phyloP scores from a whole-genome alignment of 53 echinoderm and acorn worm species.

The Mesocentrotus franciscanus region DNA sequence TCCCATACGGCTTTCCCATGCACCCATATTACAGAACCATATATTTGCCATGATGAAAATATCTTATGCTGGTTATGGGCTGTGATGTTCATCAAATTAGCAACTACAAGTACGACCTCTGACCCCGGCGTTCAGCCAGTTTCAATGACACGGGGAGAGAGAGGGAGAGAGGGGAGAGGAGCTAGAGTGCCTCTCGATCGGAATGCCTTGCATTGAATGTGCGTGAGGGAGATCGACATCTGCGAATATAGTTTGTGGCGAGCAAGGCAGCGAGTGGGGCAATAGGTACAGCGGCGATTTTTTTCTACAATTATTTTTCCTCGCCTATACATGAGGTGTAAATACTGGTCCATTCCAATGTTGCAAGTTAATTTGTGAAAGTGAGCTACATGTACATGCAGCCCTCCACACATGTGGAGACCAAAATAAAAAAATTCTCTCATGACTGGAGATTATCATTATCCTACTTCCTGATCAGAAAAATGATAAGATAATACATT shows the following conservation, averaged over 20 bases:
- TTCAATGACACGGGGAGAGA: constrained; percentile 49
- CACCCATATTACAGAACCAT: constrained; percentile 52
- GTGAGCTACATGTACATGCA: no score
- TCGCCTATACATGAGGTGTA: neutral
- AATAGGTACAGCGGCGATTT: neutral
- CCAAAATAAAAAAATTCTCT: no score
- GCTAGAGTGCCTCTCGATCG: neutral
- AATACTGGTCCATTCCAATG: neutral
- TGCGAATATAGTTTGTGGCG: constrained; percentile 53
- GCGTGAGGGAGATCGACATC: constrained; percentile 52
- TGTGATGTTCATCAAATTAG: constrained; percentile 71
- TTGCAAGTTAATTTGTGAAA: neutral
- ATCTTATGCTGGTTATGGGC: constrained; percentile 53
- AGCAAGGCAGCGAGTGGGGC: neutral
- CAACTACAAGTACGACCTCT: constrained; percentile 63
- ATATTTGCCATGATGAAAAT: constrained; percentile 66
- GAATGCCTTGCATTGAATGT: constrained; percentile 35
- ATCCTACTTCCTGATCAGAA: no score
- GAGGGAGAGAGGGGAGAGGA: constrained; percentile 11
- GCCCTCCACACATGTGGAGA: no score
- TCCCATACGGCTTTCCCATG: neutral
- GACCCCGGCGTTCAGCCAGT: constrained; percentile 54
- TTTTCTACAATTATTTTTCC: constrained; percentile 13
- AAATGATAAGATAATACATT: no score
- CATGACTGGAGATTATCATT: no score